These are phyloP conservation scores for Pemphredon lugubris DNA, from an alignment of 2,888 invertebrate species.

Conservation along the genomic window DNA sequence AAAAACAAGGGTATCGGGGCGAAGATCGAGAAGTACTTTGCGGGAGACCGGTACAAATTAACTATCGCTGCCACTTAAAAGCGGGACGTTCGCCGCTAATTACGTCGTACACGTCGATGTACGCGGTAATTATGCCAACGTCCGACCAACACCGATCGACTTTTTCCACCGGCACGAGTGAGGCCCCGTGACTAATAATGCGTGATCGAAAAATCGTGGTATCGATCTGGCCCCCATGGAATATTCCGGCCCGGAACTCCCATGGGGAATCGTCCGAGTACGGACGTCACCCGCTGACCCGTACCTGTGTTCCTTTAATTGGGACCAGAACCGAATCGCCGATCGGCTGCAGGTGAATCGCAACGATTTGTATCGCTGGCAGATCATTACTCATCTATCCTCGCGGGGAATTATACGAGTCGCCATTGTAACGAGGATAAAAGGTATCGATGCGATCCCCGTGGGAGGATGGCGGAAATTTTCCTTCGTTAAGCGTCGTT, in stretches of 20 bases:
- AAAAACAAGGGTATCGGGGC: background rate
- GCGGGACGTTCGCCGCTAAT: slow-evolving; percentile 52
- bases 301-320: slow-evolving; percentile 79
- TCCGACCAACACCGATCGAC: slow-evolving; percentile 20
- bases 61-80: slow-evolving; percentile 44
- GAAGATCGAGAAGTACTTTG: slow-evolving; percentile 26
- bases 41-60: slow-evolving; percentile 52
- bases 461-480: slow-evolving; percentile 26
- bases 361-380: slow-evolving; percentile 79
- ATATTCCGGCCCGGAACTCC: slow-evolving; percentile 54
- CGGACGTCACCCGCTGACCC: slow-evolving; percentile 74
- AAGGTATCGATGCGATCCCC: slow-evolving; percentile 19
- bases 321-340: slow-evolving; percentile 76
- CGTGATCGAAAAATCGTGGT: slow-evolving; percentile 62
- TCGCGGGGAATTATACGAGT: slow-evolving; percentile 69
- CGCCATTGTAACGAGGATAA: slow-evolving; percentile 59
- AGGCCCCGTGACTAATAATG: slow-evolving; percentile 66
- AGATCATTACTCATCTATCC: slow-evolving; percentile 77
- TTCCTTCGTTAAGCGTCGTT: slow-evolving; percentile 48
- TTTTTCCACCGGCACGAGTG: slow-evolving; percentile 11
- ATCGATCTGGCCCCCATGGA: slow-evolving; percentile 66
- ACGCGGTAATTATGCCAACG: slow-evolving; percentile 49
- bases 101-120: slow-evolving; percentile 53
- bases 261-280: slow-evolving; percentile 53
- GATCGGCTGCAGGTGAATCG: slow-evolving; percentile 78